phyloP scores from a whole-genome alignment of 2,888 invertebrate species.

The Seira sanloemensis region DNA sequence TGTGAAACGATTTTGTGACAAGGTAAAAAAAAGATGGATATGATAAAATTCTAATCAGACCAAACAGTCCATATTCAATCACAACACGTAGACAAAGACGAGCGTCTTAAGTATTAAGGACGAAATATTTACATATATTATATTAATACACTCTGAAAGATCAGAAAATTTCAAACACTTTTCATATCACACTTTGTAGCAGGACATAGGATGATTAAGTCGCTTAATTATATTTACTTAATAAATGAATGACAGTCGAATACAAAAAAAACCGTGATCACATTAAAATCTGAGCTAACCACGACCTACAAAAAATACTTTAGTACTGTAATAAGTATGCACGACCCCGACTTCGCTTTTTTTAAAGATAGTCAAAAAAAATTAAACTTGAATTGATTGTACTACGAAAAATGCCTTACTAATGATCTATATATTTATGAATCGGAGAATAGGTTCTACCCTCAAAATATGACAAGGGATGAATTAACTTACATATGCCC shows the following conservation, averaged over 20 bases:
- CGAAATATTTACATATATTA: neutral
- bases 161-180: neutral
- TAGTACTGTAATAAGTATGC: too few relatives aligned
- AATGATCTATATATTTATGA: too few relatives aligned
- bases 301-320: constrained; percentile 62
- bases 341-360: too few relatives aligned
- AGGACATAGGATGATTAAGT: neutral
- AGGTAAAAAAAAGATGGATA: neutral
- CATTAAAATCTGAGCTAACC: constrained; percentile 50
- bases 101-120: neutral
- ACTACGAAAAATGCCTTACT: too few relatives aligned
- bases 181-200: constrained; percentile 39
- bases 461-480: too few relatives aligned
- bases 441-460: too few relatives aligned
- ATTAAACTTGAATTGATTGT: too few relatives aligned
- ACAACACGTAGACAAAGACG: neutral
- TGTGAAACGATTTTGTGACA: neutral
- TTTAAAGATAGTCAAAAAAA: too few relatives aligned
- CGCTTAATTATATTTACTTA: neutral
- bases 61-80: constrained; percentile 48
- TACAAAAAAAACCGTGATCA: constrained; percentile 33
- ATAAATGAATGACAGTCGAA: neutral
- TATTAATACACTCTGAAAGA: neutral
- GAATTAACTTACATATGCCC: too few relatives aligned
- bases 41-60: constrained; percentile 54